Evolutionary conservation across 2,797 vertebrate species (phyloP).

Genomic region (Melanotaenia nigrans): DNA sequence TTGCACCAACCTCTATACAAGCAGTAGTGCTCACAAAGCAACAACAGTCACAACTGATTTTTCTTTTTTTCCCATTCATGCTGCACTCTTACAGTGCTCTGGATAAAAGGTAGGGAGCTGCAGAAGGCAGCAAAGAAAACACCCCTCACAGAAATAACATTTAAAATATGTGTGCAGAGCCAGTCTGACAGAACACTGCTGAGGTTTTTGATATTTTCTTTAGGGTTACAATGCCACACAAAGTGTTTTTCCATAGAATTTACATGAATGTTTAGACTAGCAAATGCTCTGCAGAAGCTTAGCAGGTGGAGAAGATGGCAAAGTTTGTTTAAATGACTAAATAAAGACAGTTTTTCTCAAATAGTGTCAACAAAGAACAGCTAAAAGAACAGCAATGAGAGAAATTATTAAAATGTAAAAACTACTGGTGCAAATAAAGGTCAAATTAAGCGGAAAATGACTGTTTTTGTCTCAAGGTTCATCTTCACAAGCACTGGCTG

Average conservation of each 20-base stretch:
- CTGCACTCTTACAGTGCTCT: background rate
- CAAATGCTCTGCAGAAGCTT: constrained; percentile 78
- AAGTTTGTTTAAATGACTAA: constrained; percentile 21
- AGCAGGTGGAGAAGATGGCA: constrained; percentile 71
- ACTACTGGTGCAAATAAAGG: background rate
- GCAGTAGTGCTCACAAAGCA: constrained; percentile 5
- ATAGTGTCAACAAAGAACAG: rapidly evolving
- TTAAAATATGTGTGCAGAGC: constrained; percentile 1
- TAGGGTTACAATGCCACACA: constrained; percentile 62
- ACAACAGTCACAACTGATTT: constrained; percentile 31
- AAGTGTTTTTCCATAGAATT: constrained; percentile 83
- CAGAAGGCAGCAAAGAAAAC: constrained; percentile 43
- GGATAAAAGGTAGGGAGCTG: background rate
- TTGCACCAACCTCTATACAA: constrained; percentile 29
- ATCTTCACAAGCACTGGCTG: constrained; percentile 48
- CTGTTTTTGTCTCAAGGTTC: constrained; percentile 26
- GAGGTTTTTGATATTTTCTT: constrained; percentile 57
- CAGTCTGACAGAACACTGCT: constrained; percentile 20
- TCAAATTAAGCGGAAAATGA: rapidly evolving
- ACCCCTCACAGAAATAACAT: constrained; percentile 51
- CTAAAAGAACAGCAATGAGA: rapidly evolving
- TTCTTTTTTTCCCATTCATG: background rate
- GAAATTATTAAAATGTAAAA: rapidly evolving
- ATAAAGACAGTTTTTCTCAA: constrained; percentile 12
- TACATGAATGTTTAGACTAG: constrained; percentile 85